Base-by-base conservation (phyloP, 2,888 invertebrate species). In the Clepsis dumicolana region DNA sequence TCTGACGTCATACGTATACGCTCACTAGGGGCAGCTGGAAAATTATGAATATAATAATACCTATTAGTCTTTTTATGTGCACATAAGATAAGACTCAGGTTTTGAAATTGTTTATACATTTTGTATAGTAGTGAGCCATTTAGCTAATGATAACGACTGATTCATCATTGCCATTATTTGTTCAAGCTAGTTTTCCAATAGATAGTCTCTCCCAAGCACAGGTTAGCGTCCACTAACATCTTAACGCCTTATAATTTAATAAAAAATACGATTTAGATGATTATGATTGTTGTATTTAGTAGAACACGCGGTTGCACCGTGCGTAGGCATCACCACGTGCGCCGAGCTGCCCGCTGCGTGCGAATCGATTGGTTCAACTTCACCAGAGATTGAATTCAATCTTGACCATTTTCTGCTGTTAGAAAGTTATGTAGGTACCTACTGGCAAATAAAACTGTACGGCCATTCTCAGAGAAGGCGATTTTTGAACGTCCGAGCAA, bases 361-460 rank as follows among this genome's bases (percentile, higher is more conserved):
- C 72, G 71, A 73, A 64, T 85, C 76, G 82, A 87, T 87, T 86
- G 75, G 80, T 85, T 84, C 79, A 73, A 80, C 79, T 78, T 68
- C 72, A 76, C 57, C 50, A n/a, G n/a, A 29, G 72, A 76, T 74
- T 79, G 72, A 77, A 63, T 82, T 77, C 76, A 79, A 78, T 80
- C 78, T 79, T 75, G 72, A 78, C 72, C 78, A 77, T 74, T 78
- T 73, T 73, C 74, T 25, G 10, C 7, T 29, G 29, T 29, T n/a
- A n/a, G n/a, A n/a, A n/a, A n/a, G n/a, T n/a, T n/a, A n/a, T n/a
- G n/a, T n/a, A n/a, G n/a, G n/a, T n/a, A n/a, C n/a, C n/a, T n/a
- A n/a, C n/a, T n/a, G n/a, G n/a, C n/a, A n/a, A n/a, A n/a, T n/a
- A n/a, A n/a, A n/a, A n/a, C n/a, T n/a, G n/a, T n/a, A n/a, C n/a